Percentiles rank a stretch among this genome's conserved stretches.
Evolutionary conservation across 2,797 vertebrate species (phyloP).

Genomic region (Gorsachius magnificus): DNA sequence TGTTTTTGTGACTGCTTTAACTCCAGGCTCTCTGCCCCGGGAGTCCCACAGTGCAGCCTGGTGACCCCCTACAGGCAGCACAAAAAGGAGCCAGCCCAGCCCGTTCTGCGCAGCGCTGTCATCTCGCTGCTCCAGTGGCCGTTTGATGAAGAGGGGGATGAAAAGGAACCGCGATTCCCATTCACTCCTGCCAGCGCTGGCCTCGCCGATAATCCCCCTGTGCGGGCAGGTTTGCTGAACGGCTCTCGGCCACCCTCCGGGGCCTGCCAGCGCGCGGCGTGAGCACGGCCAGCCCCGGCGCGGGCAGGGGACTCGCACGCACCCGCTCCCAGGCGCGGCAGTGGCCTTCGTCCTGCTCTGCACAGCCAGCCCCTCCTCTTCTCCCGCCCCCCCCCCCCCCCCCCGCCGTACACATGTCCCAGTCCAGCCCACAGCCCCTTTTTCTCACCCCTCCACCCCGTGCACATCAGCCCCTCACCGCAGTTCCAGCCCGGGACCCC

Average conservation of each 20-base stretch:
- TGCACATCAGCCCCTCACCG: rapidly evolving
- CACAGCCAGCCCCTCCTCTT: background rate
- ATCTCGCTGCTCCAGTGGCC: background rate
- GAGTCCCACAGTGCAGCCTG: background rate
- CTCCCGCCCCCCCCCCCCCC: rapidly evolving
- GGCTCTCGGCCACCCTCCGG: background rate
- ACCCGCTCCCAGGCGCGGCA: rapidly evolving
- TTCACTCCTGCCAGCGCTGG: background rate
- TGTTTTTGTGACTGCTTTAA: background rate
- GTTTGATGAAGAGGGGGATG: background rate
- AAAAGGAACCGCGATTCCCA: background rate
- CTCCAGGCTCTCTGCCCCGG: background rate
- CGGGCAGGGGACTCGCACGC: rapidly evolving
- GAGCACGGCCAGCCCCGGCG: rapidly evolving
- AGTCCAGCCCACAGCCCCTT: background rate
- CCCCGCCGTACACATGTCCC: rapidly evolving
- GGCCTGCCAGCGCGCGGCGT: background rate
- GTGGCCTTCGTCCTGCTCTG: background rate
- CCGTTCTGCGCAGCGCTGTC: background rate
- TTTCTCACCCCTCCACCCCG: background rate
- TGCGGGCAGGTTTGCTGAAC: background rate
- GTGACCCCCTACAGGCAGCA: background rate
- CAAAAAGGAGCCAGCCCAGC: background rate
- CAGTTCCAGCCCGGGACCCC: background rate
- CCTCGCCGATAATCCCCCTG: background rate